Evolutionary conservation across 2,888 invertebrate genomes (phyloP), one percentile per base, ranked within the genome.

Genomic region (Eupithecia insigniata): DNA sequence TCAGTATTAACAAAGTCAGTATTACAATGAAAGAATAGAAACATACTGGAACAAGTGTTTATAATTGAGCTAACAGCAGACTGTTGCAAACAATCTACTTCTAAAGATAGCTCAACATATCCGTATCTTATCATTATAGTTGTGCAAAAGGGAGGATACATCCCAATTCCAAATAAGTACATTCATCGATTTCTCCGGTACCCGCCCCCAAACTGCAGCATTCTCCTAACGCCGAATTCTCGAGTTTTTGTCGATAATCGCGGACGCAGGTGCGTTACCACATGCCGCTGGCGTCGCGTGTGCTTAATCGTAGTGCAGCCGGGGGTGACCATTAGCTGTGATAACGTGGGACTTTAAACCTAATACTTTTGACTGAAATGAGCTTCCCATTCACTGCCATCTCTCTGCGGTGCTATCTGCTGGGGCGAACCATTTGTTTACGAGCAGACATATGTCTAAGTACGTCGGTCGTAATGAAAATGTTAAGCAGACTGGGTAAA

Each of bases 231-330:
- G 65, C 67, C 67, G 61, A 66, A 64, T 74, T 68, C 55, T 22
- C 55, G 55, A 26, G 22, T 55, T 73, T 73, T 68, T 61, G 55
- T 26, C 30, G 16, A 51, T 71, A 66, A 74, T 78, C 78, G 79
- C 76, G 65, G 68, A 67, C 79, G 78, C 79, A 79, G 78, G 76
- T 77, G 77, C 61, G 64, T 65, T 61, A 61, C 79, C 76, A 78
- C 77, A 77, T 77, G 64, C 75, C 14, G 26, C 22, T 12, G 55
- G 55, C 55, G 66, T 77, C 76, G 79, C 78, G 78, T 79, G 79
- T 70, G 73, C 69, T 68, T 74, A 78, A 76, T 76, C 74, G 75
- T 73, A 66, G 65, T 73, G 76, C 76, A 76, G 73, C 46, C 39
- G 62, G 30, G 69, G 70, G 70, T 67, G 60, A 26, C 71, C 62